phyloP scores from a whole-genome alignment of 2,113 vertebrate genomes.

The Atlantisia rogersi region DNA sequence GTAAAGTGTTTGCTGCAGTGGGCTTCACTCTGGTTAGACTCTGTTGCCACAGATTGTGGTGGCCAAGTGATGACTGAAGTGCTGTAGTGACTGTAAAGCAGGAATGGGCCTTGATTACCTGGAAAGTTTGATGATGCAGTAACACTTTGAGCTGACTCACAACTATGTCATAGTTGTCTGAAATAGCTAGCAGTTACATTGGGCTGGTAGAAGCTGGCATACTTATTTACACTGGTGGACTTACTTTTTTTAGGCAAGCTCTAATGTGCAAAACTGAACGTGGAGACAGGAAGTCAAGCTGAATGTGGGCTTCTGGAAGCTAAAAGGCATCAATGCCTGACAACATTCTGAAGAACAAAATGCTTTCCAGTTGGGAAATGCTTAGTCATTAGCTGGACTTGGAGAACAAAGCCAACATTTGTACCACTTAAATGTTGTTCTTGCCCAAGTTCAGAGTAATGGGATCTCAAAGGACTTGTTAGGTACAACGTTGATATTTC shows the following conservation, averaged over 20 bases:
- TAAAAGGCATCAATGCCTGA: not conserved
- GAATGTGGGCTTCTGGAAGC: not conserved
- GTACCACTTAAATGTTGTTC: not conserved
- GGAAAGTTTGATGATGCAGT: not conserved
- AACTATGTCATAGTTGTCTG: not conserved
- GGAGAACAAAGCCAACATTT: not conserved
- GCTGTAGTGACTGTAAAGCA: not conserved
- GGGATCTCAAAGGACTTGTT: not conserved
- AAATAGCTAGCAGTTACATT: not conserved
- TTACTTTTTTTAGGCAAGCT: not conserved
- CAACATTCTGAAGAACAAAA: not conserved
- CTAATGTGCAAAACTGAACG: not conserved
- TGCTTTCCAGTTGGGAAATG: not conserved
- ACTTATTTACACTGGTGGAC: too few species aligned
- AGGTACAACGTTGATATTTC: not conserved
- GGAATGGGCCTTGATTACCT: too few species aligned
- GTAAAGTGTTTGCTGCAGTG: not conserved
- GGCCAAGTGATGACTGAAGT: not conserved
- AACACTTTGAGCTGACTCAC: not conserved
- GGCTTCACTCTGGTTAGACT: not conserved
- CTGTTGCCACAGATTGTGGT: fast-evolving
- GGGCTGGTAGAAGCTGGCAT: not conserved
- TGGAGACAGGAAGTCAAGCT: not conserved
- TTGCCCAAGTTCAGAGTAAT: not conserved
- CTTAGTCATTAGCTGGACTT: not conserved